Conservation (phyloP, 2,888 invertebrate genomes). For the Augiades crinisus region DNA sequence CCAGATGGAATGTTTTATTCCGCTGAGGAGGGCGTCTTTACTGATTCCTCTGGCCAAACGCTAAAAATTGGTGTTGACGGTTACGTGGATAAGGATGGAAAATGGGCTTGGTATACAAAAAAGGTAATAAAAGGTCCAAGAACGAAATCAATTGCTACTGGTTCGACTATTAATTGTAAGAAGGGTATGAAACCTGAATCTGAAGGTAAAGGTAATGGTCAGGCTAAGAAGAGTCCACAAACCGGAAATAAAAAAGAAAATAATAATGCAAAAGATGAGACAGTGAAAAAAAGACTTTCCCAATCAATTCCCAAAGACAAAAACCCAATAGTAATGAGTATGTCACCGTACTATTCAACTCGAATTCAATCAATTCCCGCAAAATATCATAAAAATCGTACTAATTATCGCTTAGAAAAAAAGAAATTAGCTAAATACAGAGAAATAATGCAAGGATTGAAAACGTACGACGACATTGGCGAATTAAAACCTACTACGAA, state of each 20-base stretch:
- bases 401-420: slow-evolving; percentile 39
- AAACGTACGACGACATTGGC: slow-evolving; percentile 54
- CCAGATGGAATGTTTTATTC: slow-evolving; percentile 68
- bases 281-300: slow-evolving; percentile 39
- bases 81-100: slow-evolving; percentile 63
- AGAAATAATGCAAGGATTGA: slow-evolving; percentile 60
- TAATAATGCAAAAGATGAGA: too few species aligned
- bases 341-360: slow-evolving; percentile 48
- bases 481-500: slow-evolving; percentile 48
- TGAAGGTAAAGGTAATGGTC: slow-evolving; percentile 33
- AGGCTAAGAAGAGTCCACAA: slow-evolving; percentile 28
- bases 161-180: slow-evolving; percentile 36
- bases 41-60: slow-evolving; percentile 47
- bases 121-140: slow-evolving; percentile 37
- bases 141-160: slow-evolving; percentile 42
- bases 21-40: slow-evolving; percentile 64
- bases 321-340: slow-evolving; percentile 51
- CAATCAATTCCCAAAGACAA: slow-evolving; percentile 40
- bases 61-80: slow-evolving; percentile 68
- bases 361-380: slow-evolving; percentile 27
- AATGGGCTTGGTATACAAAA: slow-evolving; percentile 64
- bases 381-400: slow-evolving; percentile 22
- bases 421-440: slow-evolving; percentile 54
- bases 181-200: slow-evolving; percentile 30
- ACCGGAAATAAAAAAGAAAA: slow-evolving; percentile 37